phyloP scores from a whole-genome alignment of 2,888 invertebrate genomes.

The Cheilosia soror region DNA sequence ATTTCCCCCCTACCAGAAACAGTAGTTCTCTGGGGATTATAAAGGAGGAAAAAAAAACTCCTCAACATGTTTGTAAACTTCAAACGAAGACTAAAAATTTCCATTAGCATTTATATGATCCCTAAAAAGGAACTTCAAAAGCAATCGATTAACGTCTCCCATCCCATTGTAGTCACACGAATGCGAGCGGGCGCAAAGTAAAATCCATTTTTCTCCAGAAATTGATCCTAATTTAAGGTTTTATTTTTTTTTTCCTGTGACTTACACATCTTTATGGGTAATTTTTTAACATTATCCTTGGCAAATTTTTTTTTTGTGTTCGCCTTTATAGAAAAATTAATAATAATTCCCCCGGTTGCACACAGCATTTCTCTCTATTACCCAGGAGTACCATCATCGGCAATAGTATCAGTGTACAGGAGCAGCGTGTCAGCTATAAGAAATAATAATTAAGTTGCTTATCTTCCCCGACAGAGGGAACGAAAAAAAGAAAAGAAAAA shows the following conservation, averaged over 20 bases:
- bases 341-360: constrained; percentile 21
- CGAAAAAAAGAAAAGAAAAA: background rate
- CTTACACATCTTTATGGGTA: constrained; percentile 34
- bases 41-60: background rate
- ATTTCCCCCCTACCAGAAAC: background rate
- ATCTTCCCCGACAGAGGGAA: constrained; percentile 43
- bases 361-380: constrained; percentile 38
- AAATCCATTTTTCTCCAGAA: constrained; percentile 6
- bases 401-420: constrained; percentile 12
- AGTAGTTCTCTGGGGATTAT: background rate
- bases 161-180: background rate
- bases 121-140: constrained; percentile 37
- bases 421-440: constrained; percentile 44
- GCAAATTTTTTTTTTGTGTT: constrained; percentile 10
- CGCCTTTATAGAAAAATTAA: constrained; percentile 21
- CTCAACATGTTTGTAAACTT: constrained; percentile 14
- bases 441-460: constrained; percentile 72
- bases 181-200: background rate
- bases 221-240: constrained; percentile 52
- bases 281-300: constrained; percentile 60
- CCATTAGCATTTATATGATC: constrained; percentile 61
- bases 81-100: constrained; percentile 37
- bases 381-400: constrained; percentile 10
- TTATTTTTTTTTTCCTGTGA: constrained; percentile 8
- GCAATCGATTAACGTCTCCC: constrained; percentile 45